A percentile compares a stretch with the other conserved stretches of the same genome.
phyloP scores from a whole-genome alignment of 2,113 vertebrate species.

The Corvus hawaiiensis region DNA sequence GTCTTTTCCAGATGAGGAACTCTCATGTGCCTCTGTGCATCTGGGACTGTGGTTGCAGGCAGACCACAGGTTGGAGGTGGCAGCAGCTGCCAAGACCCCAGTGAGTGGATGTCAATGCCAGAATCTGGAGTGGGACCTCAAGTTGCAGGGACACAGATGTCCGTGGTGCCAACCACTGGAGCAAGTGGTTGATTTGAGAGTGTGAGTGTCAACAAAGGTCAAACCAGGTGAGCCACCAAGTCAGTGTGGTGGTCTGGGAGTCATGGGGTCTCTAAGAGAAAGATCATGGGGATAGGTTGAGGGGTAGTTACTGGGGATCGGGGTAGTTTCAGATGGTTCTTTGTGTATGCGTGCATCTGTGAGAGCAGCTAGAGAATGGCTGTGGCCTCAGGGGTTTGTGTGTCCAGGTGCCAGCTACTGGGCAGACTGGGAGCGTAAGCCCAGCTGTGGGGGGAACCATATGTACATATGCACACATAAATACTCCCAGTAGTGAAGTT shows the following conservation, averaged over 20 bases:
- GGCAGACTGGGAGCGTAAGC: not conserved
- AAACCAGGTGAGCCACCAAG: not conserved
- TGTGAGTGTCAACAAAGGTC: not conserved
- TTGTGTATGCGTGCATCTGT: not conserved
- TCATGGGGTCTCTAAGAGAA: not conserved
- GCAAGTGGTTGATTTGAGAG: not conserved
- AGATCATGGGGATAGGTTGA: accelerated
- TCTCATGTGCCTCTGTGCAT: not conserved
- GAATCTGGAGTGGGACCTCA: accelerated
- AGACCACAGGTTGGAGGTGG: accelerated
- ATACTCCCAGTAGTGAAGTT: not conserved
- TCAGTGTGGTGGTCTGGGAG: not conserved
- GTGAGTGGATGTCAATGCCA: not conserved
- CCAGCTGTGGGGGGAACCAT: not conserved
- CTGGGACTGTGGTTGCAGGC: not conserved
- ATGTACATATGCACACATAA: not conserved
- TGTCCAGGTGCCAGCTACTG: not conserved
- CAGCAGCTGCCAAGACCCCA: not conserved
- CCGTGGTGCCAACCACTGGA: accelerated
- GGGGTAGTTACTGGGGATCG: accelerated
- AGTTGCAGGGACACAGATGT: accelerated
- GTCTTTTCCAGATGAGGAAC: not conserved
- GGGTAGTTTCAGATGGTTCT: not conserved
- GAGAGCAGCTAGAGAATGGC: not conserved
- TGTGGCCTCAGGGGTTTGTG: not conserved